Percentiles rank a stretch among this genome's conserved stretches.
phyloP scores from a whole-genome alignment of 35 echinoderm and acorn worm genomes.

The Acanthaster planci region DNA sequence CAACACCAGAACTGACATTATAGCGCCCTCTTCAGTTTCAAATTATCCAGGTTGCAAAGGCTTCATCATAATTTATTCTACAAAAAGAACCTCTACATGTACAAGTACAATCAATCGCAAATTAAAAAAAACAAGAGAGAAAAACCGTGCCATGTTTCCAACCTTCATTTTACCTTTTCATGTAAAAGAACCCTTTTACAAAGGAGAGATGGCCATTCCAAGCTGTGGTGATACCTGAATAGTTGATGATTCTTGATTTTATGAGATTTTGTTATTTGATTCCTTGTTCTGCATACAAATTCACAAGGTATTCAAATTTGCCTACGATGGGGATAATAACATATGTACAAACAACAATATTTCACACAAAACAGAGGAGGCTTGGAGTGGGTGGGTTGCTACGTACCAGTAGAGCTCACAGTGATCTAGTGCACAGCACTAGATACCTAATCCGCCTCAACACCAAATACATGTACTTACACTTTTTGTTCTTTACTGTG shows the following conservation, averaged over 20 bases:
- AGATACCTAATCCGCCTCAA: neutral
- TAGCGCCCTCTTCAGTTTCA: conserved; percentile 20
- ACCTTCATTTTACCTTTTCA: too few species aligned
- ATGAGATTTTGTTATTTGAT: too few species aligned
- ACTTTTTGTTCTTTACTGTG: conserved; percentile 11
- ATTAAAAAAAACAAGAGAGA: neutral
- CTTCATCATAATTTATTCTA: conserved; percentile 30
- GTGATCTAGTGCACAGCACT: conserved; percentile 9
- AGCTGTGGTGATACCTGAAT: too few species aligned
- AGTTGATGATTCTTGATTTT: too few species aligned
- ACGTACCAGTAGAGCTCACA: neutral
- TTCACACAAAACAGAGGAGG: neutral
- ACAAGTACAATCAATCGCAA: too few species aligned
- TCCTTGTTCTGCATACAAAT: conserved; percentile 21
- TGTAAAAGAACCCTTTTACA: too few species aligned
- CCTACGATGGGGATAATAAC: neutral
- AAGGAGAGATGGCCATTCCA: too few species aligned
- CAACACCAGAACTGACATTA: neutral
- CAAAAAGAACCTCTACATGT: neutral
- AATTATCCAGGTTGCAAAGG: conserved; percentile 12
- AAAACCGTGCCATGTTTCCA: neutral
- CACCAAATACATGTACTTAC: conserved; percentile 9
- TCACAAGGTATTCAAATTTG: conserved; percentile 9
- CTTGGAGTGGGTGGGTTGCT: neutral
- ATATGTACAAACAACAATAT: conserved; percentile 14